Evolutionary conservation across 1,140 invertebrate genomes (phyloP).

Genomic region (Theocolax elegans): DNA sequence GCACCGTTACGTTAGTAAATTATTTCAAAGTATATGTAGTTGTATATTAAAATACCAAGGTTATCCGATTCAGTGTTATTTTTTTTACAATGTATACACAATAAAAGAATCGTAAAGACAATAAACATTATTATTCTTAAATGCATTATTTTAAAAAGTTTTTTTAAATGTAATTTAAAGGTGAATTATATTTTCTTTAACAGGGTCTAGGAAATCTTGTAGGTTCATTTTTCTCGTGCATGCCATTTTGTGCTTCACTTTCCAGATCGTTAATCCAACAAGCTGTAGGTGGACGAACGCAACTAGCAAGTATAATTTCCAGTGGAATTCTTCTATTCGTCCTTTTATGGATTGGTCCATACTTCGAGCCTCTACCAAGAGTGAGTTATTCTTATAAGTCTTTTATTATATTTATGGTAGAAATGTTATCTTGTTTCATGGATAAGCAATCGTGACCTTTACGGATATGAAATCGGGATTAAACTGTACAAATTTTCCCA

Average conservation of each 20-base stretch:
- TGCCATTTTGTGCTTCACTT: conserved; percentile 85
- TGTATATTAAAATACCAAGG: too few species aligned
- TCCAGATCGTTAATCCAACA: conserved; percentile 87
- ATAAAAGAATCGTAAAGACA: too few species aligned
- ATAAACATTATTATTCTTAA: too few species aligned
- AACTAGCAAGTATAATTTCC: conserved; percentile 81
- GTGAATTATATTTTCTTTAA: conserved; percentile 45
- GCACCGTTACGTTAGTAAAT: too few species aligned
- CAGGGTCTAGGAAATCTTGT: conserved; percentile 83
- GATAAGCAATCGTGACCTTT: too few species aligned
- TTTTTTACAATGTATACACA: too few species aligned
- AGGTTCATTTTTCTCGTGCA: conserved; percentile 86
- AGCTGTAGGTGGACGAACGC: conserved; percentile 82
- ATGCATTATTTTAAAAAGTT: conserved; percentile 4
- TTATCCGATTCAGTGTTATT: too few species aligned
- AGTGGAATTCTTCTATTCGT: conserved; percentile 78
- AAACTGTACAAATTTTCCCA: too few species aligned
- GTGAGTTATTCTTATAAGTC: conserved; percentile 64
- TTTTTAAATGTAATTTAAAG: background rate
- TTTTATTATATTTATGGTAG: conserved; percentile 19
- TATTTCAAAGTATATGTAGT: too few species aligned
- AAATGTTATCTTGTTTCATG: too few species aligned
- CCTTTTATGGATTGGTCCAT: conserved; percentile 85
- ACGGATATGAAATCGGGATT: too few species aligned
- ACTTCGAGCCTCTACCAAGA: conserved; percentile 83